These are phyloP conservation scores for Isoperla grammatica DNA, from an alignment of 2,888 invertebrate genomes.

Conservation along the genomic window DNA sequence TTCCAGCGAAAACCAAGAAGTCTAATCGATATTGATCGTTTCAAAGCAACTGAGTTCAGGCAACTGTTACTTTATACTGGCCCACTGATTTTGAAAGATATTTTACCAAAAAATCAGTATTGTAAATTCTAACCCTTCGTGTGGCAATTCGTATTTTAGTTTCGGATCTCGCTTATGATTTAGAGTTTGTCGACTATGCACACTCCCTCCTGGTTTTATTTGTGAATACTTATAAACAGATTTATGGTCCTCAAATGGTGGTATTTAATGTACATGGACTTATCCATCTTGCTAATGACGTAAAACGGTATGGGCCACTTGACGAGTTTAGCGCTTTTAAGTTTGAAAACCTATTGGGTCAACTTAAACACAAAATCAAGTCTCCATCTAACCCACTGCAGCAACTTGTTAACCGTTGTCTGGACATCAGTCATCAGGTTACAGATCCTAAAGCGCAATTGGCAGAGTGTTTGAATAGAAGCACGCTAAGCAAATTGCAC, in stretches of 20 bases:
- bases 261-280: constrained; percentile 41
- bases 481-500: no score
- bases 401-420: no score
- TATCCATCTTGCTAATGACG: constrained; percentile 39
- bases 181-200: constrained; percentile 28
- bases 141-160: constrained; percentile 32
- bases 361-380: constrained; percentile 29
- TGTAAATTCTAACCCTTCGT: constrained; percentile 33
- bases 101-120: constrained; percentile 30
- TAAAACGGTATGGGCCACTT: constrained; percentile 36
- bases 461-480: no score
- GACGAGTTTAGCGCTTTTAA: constrained; percentile 38
- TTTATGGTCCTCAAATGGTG: constrained; percentile 38
- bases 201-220: constrained; percentile 32
- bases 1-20: constrained; percentile 32
- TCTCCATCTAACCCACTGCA: no score
- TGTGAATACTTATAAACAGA: constrained; percentile 33
- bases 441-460: no score
- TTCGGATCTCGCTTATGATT: constrained; percentile 21
- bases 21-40: constrained; percentile 28
- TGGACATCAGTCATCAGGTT: no score
- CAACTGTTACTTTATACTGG: constrained; percentile 35
- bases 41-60: constrained; percentile 35
- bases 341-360: constrained; percentile 39
- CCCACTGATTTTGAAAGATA: constrained; percentile 31